Evolutionary conservation across 2,797 vertebrate genomes (phyloP), one percentile per base, ranked within the genome.

Genomic region (Arremon brunneinucha): DNA sequence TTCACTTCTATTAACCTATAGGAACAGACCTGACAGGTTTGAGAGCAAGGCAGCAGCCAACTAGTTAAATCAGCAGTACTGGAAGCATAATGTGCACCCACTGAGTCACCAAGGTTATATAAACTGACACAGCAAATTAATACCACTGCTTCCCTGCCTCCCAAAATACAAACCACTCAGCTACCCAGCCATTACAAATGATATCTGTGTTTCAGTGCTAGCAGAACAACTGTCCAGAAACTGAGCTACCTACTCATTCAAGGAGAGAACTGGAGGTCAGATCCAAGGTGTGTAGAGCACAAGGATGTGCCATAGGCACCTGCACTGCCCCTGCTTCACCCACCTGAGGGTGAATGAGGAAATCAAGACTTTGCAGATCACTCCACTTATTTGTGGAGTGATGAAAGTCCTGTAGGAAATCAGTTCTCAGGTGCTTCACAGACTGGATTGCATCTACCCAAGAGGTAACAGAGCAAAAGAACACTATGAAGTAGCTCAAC

Each of bases 61-160:
- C 21, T 27, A 30, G 47, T 60, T 80, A 78, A 43, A 77, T 53
- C n/a, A 85, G 72, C 50, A 52, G 12, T 12, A 75, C 34, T 69
- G 55, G 70, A 82, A 86, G 43, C 35, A 41, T 14, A 88, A 91
- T 2, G 3, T 14, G 35, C 32, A 37, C 9, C 70, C 68, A 83
- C 49, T 52, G 57, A 83, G 72, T 60, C 89, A 82, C 65, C 14
- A 13, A 60, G 87, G 46, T 91, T 82, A 88, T 32, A 71, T 55
- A 92, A 94, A 92, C 52, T 60, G 71, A 86, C 46, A 72, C 7
- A 78, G 69, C 70, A 83, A 71, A 96, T 65, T 50, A 80, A 80
- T n/a, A 60, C 21, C 21, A 24, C 35, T 37, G 72, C 43, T 68
- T 67, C 60, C 71, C 65, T 65, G 46, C 46, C 34, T 71, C 62